These are phyloP conservation scores for Novumbra hubbsi DNA, from an alignment of 2,797 vertebrate genomes.

Conservation along the genomic window DNA sequence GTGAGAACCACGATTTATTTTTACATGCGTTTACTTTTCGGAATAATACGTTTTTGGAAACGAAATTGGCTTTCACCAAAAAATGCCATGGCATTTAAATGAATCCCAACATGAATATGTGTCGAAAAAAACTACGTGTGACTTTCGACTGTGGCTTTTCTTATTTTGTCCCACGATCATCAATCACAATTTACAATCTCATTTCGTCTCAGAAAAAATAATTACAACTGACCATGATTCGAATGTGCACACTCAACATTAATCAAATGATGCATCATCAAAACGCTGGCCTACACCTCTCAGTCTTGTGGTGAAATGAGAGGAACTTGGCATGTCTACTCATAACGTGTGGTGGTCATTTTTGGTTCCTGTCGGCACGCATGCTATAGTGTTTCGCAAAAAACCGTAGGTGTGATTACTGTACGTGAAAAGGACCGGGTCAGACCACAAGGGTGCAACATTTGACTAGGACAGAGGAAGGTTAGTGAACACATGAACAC, in stretches of 20 bases:
- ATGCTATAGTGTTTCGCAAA: background rate
- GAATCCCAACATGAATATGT: no score
- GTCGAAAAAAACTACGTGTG: background rate
- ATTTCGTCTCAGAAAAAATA: background rate
- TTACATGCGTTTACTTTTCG: no score
- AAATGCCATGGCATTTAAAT: no score
- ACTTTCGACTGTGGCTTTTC: background rate
- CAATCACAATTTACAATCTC: background rate
- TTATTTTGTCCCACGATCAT: background rate
- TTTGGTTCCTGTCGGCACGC: background rate
- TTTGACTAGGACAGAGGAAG: conserved; percentile 7
- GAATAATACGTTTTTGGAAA: no score
- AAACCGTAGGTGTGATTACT: background rate
- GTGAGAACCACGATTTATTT: no score
- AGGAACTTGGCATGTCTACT: background rate
- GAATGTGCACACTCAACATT: background rate
- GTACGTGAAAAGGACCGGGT: conserved; percentile 2
- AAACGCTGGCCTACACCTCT: background rate
- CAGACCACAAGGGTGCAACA: background rate
- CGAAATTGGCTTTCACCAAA: no score
- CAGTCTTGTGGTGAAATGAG: background rate
- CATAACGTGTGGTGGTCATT: background rate
- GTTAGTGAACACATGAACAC: conserved; percentile 22
- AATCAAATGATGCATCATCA: background rate
- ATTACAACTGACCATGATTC: background rate